These are phyloP conservation scores for Amblyraja radiata DNA, from an alignment of 2,797 vertebrate species.

Conservation along the genomic window DNA sequence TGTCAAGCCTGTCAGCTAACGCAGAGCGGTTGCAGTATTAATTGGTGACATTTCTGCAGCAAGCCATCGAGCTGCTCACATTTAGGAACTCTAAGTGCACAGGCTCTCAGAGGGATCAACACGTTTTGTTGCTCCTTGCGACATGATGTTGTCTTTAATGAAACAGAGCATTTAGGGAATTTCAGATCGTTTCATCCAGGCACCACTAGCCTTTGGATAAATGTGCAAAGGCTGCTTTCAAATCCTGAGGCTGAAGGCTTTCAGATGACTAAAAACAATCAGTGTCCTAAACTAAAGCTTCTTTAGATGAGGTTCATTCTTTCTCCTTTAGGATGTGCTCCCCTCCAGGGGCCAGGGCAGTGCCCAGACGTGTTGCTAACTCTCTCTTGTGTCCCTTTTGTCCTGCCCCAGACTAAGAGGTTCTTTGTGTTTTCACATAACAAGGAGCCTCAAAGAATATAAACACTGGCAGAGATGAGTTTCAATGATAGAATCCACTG, in stretches of 20 bases:
- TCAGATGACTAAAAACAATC: slow-evolving; percentile 39
- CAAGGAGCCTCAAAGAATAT: slow-evolving; percentile 36
- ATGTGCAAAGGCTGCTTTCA: slow-evolving; percentile 31
- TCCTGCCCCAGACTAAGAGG: slow-evolving; percentile 29
- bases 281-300: slow-evolving; percentile 38
- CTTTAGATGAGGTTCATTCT: slow-evolving; percentile 37
- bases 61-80: slow-evolving; percentile 4
- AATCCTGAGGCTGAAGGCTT: slow-evolving; percentile 30
- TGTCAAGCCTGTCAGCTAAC: slow-evolving; percentile 12
- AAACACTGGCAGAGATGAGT: slow-evolving; percentile 34
- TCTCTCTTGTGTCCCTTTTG: slow-evolving; percentile 38
- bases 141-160: slow-evolving; percentile 43
- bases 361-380: slow-evolving; percentile 38
- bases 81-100: slow-evolving; percentile 19
- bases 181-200: slow-evolving; percentile 32
- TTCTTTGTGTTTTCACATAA: slow-evolving; percentile 39
- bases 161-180: slow-evolving; percentile 35
- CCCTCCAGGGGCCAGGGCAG: slow-evolving; percentile 39
- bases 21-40: slow-evolving; percentile 6
- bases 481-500: slow-evolving; percentile 32
- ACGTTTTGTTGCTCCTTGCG: slow-evolving; percentile 39
- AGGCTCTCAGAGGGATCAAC: slow-evolving; percentile 14
- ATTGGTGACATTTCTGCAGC: slow-evolving; percentile 29
- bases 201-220: slow-evolving; percentile 35
- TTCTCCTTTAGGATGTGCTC: slow-evolving; percentile 27